A percentile compares a stretch with the other conserved stretches of the same genome.
These are phyloP conservation scores for Conger conger DNA, from an alignment of 2,113 vertebrate genomes.

Conservation along the genomic window DNA sequence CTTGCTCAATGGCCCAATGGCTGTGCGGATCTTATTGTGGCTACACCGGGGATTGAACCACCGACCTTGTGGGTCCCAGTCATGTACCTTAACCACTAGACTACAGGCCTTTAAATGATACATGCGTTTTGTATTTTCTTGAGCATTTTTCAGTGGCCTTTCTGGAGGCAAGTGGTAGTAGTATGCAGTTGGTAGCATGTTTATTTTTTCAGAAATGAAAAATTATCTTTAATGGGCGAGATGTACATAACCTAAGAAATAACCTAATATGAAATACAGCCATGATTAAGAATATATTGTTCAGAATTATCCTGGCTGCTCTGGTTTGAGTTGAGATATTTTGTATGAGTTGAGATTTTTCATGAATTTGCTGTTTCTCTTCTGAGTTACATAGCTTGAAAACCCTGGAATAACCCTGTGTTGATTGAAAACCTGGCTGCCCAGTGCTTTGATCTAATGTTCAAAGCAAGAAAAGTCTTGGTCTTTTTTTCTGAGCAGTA, in stretches of 20 bases:
- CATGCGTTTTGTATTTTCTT: too few relatives aligned
- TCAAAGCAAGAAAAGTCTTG: neutral
- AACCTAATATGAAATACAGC: neutral
- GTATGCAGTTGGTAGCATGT: neutral
- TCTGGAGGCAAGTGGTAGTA: neutral
- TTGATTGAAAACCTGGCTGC: neutral
- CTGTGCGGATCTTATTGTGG: too few relatives aligned
- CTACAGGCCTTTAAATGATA: too few relatives aligned
- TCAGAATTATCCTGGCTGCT: neutral
- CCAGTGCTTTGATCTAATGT: neutral
- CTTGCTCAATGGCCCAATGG: too few relatives aligned
- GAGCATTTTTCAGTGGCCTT: too few relatives aligned
- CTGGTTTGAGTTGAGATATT: neutral
- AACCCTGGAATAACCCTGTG: neutral
- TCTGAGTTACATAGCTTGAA: neutral
- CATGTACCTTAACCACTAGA: too few relatives aligned
- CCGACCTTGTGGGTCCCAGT: too few relatives aligned
- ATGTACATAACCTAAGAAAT: neutral
- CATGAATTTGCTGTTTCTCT: neutral
- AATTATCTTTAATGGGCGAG: neutral
- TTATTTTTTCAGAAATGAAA: neutral
- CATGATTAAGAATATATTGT: neutral
- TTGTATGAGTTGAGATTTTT: neutral
- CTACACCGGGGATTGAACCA: too few relatives aligned
- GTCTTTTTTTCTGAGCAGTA: neutral